Evolutionary conservation across 2,113 vertebrate species (phyloP).

Genomic region (Platichthys stellatus): DNA sequence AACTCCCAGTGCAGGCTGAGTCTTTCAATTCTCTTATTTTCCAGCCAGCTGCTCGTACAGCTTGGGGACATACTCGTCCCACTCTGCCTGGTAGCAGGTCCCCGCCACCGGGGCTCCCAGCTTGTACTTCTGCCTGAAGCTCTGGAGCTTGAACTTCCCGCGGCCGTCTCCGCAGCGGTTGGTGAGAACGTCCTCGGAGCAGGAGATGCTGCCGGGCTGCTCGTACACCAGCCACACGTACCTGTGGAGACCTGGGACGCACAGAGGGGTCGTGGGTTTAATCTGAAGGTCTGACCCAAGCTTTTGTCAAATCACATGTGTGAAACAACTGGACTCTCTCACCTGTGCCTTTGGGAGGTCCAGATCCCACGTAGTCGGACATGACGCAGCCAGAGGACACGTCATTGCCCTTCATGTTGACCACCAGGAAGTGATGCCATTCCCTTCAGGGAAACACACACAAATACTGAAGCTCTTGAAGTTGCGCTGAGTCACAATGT

Average conservation of each 20-base stretch:
- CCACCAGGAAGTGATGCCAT: conserved; percentile 96
- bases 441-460: conserved; percentile 79
- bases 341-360: conserved; percentile 94
- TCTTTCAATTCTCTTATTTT: conserved; percentile 73
- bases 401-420: conserved; percentile 96
- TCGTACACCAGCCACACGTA: conserved; percentile 97
- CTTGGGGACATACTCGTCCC: conserved; percentile 95
- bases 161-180: conserved; percentile 91
- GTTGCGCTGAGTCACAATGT: too few species aligned
- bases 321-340: conserved; percentile 9
- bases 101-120: conserved; percentile 87
- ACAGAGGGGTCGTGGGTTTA: not conserved
- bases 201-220: conserved; percentile 84
- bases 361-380: conserved; percentile 93
- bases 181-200: conserved; percentile 85
- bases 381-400: conserved; percentile 86
- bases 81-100: conserved; percentile 94
- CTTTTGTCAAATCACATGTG: too few species aligned
- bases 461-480: too few species aligned
- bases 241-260: conserved; percentile 88
- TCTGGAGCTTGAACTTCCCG: conserved; percentile 88
- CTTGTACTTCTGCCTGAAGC: conserved; percentile 90
- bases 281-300: too few species aligned
- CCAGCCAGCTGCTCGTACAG: conserved; percentile 92
- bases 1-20: conserved; percentile 1